phyloP scores from a whole-genome alignment of 1,140 invertebrate genomes.

The Drosophila saltans region DNA sequence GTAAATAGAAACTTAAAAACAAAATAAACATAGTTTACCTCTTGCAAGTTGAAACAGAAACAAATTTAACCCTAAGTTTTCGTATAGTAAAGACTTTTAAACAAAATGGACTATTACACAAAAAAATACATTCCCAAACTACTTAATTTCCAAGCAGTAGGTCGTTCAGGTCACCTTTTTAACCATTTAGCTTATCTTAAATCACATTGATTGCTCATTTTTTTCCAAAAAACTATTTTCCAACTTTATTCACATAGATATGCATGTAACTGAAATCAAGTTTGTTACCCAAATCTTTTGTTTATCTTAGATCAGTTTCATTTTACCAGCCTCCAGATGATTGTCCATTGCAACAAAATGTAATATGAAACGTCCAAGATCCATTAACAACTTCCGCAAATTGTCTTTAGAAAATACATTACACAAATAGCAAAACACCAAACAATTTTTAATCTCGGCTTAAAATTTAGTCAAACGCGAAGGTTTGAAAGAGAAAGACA shows the following conservation, averaged over 20 bases:
- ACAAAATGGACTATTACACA: not conserved
- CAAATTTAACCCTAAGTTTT: too few relatives aligned
- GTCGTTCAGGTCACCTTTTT: not conserved
- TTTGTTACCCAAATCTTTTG: constrained; percentile 68
- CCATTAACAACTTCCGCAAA: constrained; percentile 73
- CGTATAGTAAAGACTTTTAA: too few relatives aligned
- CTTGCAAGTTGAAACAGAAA: too few relatives aligned
- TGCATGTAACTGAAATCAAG: constrained; percentile 27
- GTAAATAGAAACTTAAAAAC: not conserved
- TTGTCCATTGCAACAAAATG: constrained; percentile 27
- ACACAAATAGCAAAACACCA: constrained; percentile 20
- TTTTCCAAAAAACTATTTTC: not conserved
- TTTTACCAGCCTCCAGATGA: constrained; percentile 19
- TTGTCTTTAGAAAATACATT: constrained; percentile 40
- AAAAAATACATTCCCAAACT: not conserved
- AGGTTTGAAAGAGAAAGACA: constrained; percentile 59
- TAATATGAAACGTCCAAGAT: constrained; percentile 39
- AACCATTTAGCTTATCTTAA: not conserved
- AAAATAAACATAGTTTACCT: not conserved
- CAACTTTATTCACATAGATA: constrained; percentile 1
- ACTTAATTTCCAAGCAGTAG: not conserved
- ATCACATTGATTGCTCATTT: not conserved
- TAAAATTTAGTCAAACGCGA: constrained; percentile 77
- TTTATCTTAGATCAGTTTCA: constrained; percentile 25
- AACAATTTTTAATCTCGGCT: constrained; percentile 58